Percentiles rank a stretch among this genome's conserved stretches.
These are phyloP conservation scores for Phylloscopus collybita DNA, from an alignment of 2,797 vertebrate genomes.

Conservation along the genomic window DNA sequence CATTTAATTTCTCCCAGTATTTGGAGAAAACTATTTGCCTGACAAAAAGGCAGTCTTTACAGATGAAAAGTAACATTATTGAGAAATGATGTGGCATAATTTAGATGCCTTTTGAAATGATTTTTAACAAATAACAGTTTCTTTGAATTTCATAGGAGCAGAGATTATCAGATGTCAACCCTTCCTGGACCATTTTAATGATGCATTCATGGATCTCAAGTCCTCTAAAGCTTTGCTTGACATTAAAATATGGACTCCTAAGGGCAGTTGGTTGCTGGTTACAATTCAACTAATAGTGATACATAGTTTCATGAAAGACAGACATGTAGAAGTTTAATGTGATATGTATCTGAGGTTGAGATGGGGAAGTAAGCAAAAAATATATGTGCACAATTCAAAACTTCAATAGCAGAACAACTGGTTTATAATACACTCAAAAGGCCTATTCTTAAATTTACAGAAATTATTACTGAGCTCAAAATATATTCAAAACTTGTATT, in stretches of 20 bases:
- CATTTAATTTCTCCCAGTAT: constrained; percentile 6
- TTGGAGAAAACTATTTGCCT: constrained; percentile 5
- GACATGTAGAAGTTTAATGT: not conserved
- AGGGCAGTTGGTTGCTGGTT: constrained; percentile 46
- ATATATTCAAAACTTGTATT: not conserved
- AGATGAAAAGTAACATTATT: constrained; percentile 18
- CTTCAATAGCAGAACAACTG: not conserved
- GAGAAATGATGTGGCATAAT: constrained; percentile 35
- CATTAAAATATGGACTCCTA: constrained; percentile 20
- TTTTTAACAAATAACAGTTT: constrained; percentile 63
- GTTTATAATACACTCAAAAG: not conserved
- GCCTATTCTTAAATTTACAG: not conserved
- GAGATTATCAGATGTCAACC: constrained; percentile 64
- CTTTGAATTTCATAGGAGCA: constrained; percentile 67
- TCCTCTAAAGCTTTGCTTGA: constrained; percentile 66
- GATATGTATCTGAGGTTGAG: not conserved
- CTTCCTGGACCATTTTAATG: constrained; percentile 58
- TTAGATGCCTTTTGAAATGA: constrained; percentile 58
- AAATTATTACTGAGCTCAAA: not conserved
- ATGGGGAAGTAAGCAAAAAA: not conserved
- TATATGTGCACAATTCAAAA: not conserved
- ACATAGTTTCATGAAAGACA: not conserved
- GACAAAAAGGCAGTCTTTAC: not conserved
- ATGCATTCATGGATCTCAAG: constrained; percentile 62
- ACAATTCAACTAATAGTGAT: not conserved